Base-by-base conservation (phyloP, 2,113 vertebrate genomes). In the Erpornis zantholeuca region DNA sequence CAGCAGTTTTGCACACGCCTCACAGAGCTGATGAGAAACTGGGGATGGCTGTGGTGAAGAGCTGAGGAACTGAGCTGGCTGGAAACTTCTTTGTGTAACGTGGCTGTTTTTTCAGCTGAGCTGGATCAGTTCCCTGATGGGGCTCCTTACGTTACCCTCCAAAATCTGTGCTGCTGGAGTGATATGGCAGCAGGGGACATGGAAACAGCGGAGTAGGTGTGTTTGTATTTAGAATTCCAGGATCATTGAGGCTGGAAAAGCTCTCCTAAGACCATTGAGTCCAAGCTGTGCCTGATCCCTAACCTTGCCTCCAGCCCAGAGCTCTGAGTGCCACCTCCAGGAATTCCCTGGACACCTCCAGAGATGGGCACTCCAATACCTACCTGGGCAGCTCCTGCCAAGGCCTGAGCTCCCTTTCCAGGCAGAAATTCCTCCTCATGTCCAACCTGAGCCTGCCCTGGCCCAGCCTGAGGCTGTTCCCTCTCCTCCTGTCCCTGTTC, bases 241-340 rank as follows among this genome's bases (percentile, higher is more conserved):
- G 11, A 18, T 60, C 53, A 0, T 0, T 29, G 61, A 24, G n/a
- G 69, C 3, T 75, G 69, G 45, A 38, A 60, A 53, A 68, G 0
- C 4, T 1, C 12, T 49, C 22, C 23, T 10, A 45, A 45, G 59
- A 0, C 4, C 36, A 20, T 10, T 0, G 0, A 44, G 21, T 13
- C 28, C 49, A 0, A 2, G 0, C 36, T 45, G 28, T 44, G 68
- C 8, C 60, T 4, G 0, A 2, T 81, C 0, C 18, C 23, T 59
- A 9, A 33, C 18, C 27, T 16, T 65, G 68, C 73, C 36, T 1
- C 35, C n/a, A 38, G 44, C 35, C 45, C 83, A 78, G 47, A 4
- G 40, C 40, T 42, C 40, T 42, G 40, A 42, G 49, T 56, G 65
- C 29, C 65, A 56, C 24, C 0, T 36, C 23, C 56, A 61, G 53